phyloP scores from a whole-genome alignment of 2,888 invertebrate species.

The Apodemia zela region DNA sequence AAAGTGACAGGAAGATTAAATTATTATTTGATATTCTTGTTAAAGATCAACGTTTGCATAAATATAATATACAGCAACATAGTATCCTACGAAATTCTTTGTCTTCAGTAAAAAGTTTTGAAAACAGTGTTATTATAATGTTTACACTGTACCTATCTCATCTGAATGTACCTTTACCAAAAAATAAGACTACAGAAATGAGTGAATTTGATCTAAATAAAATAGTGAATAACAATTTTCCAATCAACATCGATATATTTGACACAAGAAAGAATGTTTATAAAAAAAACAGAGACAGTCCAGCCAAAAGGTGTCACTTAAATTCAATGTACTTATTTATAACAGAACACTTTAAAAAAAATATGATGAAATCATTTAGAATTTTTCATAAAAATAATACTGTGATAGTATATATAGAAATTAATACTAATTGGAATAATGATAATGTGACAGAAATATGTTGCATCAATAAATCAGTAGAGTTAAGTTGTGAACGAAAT shows the following conservation, averaged over 20 bases:
- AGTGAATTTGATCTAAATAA: constrained; percentile 40
- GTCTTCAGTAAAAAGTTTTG: constrained; percentile 20
- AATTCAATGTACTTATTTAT: constrained; percentile 54
- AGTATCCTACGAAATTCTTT: constrained; percentile 40
- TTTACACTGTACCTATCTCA: constrained; percentile 45
- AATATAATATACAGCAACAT: constrained; percentile 50
- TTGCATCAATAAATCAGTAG: constrained; percentile 25
- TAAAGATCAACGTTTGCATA: constrained; percentile 44
- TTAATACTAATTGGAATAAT: constrained; percentile 39
- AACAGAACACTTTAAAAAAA: constrained; percentile 43
- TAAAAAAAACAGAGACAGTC: constrained; percentile 32
- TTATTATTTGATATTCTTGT: constrained; percentile 51
- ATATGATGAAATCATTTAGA: constrained; percentile 50
- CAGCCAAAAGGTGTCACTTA: constrained; percentile 45
- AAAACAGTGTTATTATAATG: constrained; percentile 51
- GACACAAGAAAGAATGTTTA: constrained; percentile 41
- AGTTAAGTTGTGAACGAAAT: not conserved
- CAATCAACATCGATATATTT: constrained; percentile 57
- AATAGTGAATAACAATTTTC: constrained; percentile 38
- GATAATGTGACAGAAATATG: constrained; percentile 39
- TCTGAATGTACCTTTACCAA: constrained; percentile 22
- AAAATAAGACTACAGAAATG: constrained; percentile 25
- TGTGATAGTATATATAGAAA: constrained; percentile 57
- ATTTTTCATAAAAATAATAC: constrained; percentile 45
- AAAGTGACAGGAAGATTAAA: constrained; percentile 34